A percentile compares a stretch with the other conserved stretches of the same genome.
Evolutionary conservation across 2,113 vertebrate species (phyloP).

Genomic region (Phalacrocorax aristotelis): DNA sequence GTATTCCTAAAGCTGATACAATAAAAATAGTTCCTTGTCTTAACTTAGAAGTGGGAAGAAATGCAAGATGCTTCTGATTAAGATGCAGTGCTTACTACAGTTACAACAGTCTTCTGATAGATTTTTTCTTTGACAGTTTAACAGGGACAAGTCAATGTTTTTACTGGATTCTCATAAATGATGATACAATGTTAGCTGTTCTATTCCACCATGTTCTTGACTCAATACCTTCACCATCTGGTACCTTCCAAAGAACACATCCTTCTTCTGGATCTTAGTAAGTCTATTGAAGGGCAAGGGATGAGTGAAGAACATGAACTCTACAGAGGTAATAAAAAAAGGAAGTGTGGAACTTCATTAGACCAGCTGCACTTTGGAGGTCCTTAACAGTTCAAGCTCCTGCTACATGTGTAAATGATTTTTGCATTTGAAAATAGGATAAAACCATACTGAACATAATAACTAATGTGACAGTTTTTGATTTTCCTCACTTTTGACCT

Average conservation of each 20-base stretch:
- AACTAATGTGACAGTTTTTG: slow-evolving; percentile 22
- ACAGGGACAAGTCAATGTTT: not conserved
- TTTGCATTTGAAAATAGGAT: not conserved
- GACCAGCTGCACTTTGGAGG: not conserved
- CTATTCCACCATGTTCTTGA: not conserved
- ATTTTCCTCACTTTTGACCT: slow-evolving; percentile 43
- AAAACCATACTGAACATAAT: slow-evolving; percentile 45
- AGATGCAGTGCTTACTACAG: not conserved
- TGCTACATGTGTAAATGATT: not conserved
- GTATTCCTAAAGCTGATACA: not conserved
- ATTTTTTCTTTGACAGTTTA: not conserved
- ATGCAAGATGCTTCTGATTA: not conserved
- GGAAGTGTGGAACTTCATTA: not conserved
- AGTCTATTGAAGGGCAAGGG: not conserved
- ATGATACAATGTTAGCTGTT: not conserved
- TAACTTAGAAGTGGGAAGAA: not conserved
- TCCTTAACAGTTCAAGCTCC: not conserved
- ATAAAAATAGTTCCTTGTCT: not conserved
- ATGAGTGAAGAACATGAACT: not conserved
- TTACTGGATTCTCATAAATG: not conserved
- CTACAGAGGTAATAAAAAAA: not conserved
- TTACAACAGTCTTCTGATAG: not conserved
- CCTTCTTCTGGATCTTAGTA: not conserved
- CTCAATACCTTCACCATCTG: not conserved
- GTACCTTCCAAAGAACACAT: not conserved